Base-by-base conservation (phyloP, 2,888 invertebrate species). In the Epistrophe eligans region DNA sequence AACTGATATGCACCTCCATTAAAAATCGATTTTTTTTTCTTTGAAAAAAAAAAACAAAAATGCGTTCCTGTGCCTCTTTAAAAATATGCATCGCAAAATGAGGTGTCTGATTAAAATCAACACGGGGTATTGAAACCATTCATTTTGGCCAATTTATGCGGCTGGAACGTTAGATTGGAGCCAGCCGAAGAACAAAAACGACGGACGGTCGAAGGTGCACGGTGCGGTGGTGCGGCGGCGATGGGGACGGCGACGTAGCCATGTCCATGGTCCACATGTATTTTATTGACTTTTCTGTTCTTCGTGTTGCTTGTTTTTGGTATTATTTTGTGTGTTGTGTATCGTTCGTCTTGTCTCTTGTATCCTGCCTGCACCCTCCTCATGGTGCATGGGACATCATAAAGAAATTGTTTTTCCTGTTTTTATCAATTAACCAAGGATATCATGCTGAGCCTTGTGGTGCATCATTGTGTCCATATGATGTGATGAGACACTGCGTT, bases 31-130 rank as follows among this genome's bases (percentile, higher is more conserved):
- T n/a, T 11, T 13, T n/a, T 52, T 10, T 52, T 24, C 24, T 24
- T 52, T 5, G 2, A 38, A 2, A 4, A n/a, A 55, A 52, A 8
- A 11, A 62, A 24, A 10, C 28, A 1, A 6, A 35, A 1, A 35
- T 9, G 9, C 35, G 28, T 76, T 60, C 50, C 45, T 32, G 52
- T 28, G 55, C 9, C 79, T 11, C 57, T 71, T 70, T 45, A 45
- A 74, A 45, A 74, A 79, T 70, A 74, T 24, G 35, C 60, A 66
- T 43, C 52, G 52, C 81, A 48, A 67, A 45, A 67, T 62, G 55
- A 79, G 83, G 87, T 87, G 87, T 87, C 87, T 79, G 87, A 87
- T 83, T 87, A 79, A 87, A 87, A 87, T 87, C 87, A 87, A 79
- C 83, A 83, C 87, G 83, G 83, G 83, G 66, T 74, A 87, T 79